Base-by-base conservation (phyloP, 2,888 invertebrate genomes). In the Parnassius orleans region DNA sequence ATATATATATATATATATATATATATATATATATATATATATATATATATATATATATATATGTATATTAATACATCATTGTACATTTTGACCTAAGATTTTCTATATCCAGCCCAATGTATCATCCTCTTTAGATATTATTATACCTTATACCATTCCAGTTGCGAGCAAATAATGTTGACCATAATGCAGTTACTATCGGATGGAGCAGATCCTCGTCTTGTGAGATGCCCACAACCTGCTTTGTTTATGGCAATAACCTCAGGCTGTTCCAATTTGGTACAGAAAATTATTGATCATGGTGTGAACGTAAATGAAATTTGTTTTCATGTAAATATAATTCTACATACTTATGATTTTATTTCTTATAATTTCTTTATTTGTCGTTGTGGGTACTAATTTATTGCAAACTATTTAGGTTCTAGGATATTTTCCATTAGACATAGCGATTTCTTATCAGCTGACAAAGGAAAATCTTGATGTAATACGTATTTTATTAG, bases 241-340 rank as follows among this genome's bases (percentile, higher is more conserved):
- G 83, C 87, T 1, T 65, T 90, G 5, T 73, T 81, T 33, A 76
- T 84, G 43, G 88, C 87, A 5, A 67, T 78, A 1, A 59, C 73
- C 1, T 72, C 85, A 1, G 78, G 78, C 2, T 71, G 67, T 53
- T 54, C 83, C 2, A 79, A 84, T 41, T 69, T 88, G 9, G 70
- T 90, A 19, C 69, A 70, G 3, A 69, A 75, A 42, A 72, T 90
- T 44, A 68, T 84, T 1, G 65, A 70, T 7, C 65, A 78, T 64
- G 88, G 88, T 2, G 87, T 83, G 59, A 74, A 90, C 64, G 69
- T 85, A 1, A 84, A 90, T 69, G 84, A 87, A 78, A 69, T 65
- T 11, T 84, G 76, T 65, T 75, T 79, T 9, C 67, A 82, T 56
- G 89, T 84, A 70, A 70, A 65, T 62, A 24, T 3, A 24, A 43